Evolutionary conservation across 2,113 vertebrate species (phyloP), one percentile per base, ranked within the genome.

Genomic region (Tupaia chinensis): DNA sequence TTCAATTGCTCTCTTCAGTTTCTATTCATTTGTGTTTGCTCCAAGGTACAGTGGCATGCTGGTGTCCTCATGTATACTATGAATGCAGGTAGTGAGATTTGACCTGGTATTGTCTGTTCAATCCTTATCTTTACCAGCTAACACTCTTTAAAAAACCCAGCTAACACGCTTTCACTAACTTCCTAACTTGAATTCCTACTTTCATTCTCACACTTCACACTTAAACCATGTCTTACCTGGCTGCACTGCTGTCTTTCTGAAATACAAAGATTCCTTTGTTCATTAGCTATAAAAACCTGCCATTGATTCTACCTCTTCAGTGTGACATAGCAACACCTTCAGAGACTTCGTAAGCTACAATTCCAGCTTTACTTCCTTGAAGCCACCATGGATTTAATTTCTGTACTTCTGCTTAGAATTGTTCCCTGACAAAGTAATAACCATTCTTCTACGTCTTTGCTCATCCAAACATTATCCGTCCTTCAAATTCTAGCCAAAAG

Each of bases 261-360:
- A 93, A 70, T 66, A 32, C 4, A 69, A 76, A 78, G 29, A 14
- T 10, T 32, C 19, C 34, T 53, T 54, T 54, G 16, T 54, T 76
- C 20, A 32, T n/a, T 79, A 68, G 14, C 29, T 81, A n/a, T 81
- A n/a, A 91, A 89, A 76, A 19, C 0, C 9, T 53, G 53, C 12
- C 17, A 2, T 3, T 14, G 23, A 14, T 2, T 63, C 56, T 58
- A 4, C 7, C 4, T 8, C 56, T 77, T 29, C 3, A 2, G 0
- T 15, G 44, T 5, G 19, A 32, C 44, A 20, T 11, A 10, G 5
- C 19, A 78, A 29, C 7, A 0, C 14, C 23, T 83, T 74, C 53
- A 34, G 3, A 58, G 7, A 63, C 58, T 58, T 83, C 44, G 27
- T 17, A 19, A 65, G 14, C 9, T 15, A 17, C 5, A 27, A 0